These are phyloP conservation scores for Enoplosus armatus DNA, from an alignment of 2,797 vertebrate species.

Conservation along the genomic window DNA sequence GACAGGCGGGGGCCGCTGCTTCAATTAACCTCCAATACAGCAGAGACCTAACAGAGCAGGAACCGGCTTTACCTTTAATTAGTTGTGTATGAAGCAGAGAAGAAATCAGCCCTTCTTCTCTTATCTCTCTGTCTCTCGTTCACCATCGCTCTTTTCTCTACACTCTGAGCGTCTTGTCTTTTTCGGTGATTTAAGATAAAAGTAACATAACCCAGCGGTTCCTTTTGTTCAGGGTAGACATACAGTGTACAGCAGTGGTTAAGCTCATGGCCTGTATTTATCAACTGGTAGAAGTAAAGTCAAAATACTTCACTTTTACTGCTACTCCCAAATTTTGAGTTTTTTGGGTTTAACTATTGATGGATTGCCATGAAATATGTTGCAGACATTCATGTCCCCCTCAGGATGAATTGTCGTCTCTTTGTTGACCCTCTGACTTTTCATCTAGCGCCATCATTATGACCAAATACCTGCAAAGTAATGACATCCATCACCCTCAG, in stretches of 20 bases:
- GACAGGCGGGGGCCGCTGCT: neutral
- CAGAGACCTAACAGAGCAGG: conserved; percentile 20
- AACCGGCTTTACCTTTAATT: conserved; percentile 31
- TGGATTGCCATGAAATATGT: no score
- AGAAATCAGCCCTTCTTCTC: neutral
- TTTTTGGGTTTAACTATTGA: no score
- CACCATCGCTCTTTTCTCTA: neutral
- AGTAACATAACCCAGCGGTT: neutral
- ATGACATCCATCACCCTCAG: no score
- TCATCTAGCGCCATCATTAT: no score
- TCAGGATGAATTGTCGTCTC: no score
- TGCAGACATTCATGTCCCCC: no score
- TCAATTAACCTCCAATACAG: conserved; percentile 46
- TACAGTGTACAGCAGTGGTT: no score
- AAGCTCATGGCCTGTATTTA: neutral
- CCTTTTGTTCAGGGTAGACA: neutral
- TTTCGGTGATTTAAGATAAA: neutral
- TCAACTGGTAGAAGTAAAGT: neutral
- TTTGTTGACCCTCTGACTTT: no score
- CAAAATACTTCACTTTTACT: neutral
- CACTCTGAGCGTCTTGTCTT: neutral
- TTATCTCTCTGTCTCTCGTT: neutral
- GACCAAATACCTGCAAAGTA: no score
- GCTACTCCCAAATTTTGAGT: no score
- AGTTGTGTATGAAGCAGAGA: conserved; percentile 2